Conservation (phyloP, 2,113 vertebrate genomes). For the Nanger granti region DNA sequence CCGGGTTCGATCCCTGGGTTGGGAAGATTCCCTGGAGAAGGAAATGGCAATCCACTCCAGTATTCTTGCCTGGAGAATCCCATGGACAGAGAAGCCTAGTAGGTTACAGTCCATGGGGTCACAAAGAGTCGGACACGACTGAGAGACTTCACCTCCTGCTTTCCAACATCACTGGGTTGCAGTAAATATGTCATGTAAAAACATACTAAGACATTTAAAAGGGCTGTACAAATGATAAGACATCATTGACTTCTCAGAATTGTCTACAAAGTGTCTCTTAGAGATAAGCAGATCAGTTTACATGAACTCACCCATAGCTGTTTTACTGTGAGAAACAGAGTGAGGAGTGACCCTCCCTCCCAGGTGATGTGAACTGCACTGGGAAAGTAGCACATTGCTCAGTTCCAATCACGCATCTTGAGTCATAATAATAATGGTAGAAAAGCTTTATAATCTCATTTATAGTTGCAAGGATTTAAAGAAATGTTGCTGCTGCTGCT, state of each 20-base stretch:
- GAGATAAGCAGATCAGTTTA: not conserved
- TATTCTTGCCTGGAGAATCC: no score
- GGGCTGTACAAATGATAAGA: not conserved
- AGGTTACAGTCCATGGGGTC: no score
- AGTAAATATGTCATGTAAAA: not conserved
- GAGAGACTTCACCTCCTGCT: not conserved
- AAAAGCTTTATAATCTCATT: not conserved
- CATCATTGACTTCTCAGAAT: not conserved
- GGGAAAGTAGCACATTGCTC: not conserved
- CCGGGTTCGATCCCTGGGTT: no score
- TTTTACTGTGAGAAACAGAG: not conserved
- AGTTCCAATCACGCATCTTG: not conserved
- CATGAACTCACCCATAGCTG: not conserved
- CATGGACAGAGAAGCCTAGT: no score
- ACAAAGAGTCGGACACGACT: no score
- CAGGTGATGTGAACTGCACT: not conserved
- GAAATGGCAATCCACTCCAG: no score
- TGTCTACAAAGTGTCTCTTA: not conserved
- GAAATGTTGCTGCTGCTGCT: not conserved
- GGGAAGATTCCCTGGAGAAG: no score
- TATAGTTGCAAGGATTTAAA: slow-evolving; percentile 2
- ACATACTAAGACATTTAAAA: not conserved
- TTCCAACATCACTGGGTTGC: not conserved
- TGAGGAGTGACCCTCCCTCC: not conserved
- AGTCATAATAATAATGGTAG: not conserved